These are phyloP conservation scores for Leptopilina boulardi DNA, from an alignment of 1,140 invertebrate genomes.

Conservation along the genomic window DNA sequence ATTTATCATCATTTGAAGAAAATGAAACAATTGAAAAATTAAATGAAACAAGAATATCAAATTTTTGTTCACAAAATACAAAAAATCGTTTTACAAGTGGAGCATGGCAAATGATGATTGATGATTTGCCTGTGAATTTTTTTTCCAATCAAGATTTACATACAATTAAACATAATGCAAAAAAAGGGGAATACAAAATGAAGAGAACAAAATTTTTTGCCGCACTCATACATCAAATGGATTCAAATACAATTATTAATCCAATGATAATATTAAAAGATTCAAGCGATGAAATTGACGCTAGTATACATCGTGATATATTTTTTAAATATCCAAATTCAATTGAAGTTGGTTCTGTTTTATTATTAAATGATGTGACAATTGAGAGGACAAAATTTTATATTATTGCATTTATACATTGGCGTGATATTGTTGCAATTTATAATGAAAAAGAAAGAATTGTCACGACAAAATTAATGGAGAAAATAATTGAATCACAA, in stretches of 20 bases:
- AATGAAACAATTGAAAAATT: conserved; percentile 35
- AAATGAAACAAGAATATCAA: conserved; percentile 42
- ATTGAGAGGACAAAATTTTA: conserved; percentile 59
- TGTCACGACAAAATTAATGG: conserved; percentile 52
- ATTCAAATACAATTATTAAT: conserved; percentile 62
- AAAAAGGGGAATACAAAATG: conserved; percentile 48
- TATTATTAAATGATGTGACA: conserved; percentile 65
- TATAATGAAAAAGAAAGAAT: conserved; percentile 63
- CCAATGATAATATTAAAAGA: conserved; percentile 69
- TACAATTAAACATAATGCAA: conserved; percentile 60
- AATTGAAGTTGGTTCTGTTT: conserved; percentile 64
- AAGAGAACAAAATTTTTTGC: conserved; percentile 66
- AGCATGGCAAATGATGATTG: conserved; percentile 68
- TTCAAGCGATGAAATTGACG: conserved; percentile 66
- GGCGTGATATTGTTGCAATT: conserved; percentile 63
- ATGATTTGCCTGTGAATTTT: conserved; percentile 66
- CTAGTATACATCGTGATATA: conserved; percentile 67
- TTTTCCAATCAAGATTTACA: conserved; percentile 64
- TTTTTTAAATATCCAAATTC: conserved; percentile 63
- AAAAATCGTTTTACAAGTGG: conserved; percentile 66
- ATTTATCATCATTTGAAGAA: conserved; percentile 34
- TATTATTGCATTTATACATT: conserved; percentile 63
- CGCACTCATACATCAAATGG: conserved; percentile 66
- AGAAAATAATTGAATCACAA: conserved; percentile 42
- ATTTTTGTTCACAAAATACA: conserved; percentile 70